A percentile compares a stretch with the other conserved stretches of the same genome.
phyloP scores from a whole-genome alignment of 2,113 vertebrate species.

The Eubucco bourcierii region DNA sequence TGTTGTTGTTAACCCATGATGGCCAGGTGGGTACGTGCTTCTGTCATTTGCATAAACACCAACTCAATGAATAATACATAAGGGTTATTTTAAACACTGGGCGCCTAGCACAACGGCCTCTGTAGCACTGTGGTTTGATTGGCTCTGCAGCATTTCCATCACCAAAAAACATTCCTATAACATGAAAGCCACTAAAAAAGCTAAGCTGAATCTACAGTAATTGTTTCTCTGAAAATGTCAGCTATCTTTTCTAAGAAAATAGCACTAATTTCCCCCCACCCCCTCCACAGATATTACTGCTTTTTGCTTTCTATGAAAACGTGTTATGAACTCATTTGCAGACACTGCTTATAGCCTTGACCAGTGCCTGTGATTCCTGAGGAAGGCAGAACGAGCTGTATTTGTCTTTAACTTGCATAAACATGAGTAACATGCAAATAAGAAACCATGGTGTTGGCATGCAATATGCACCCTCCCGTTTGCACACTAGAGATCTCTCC shows the following conservation, averaged over 20 bases:
- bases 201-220: conserved; percentile 41
- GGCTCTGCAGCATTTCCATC: conserved; percentile 74
- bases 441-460: conserved; percentile 21
- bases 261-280: not conserved
- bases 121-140: conserved; percentile 69
- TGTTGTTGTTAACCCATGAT: conserved; percentile 55
- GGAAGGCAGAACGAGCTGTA: conserved; percentile 59
- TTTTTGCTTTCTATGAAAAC: conserved; percentile 41
- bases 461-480: not conserved
- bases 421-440: conserved; percentile 72
- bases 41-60: conserved; percentile 88
- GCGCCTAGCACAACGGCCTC: conserved; percentile 47
- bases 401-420: conserved; percentile 65
- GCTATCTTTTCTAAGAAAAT: conserved; percentile 58
- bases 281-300: not conserved
- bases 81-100: conserved; percentile 79
- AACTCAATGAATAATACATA: conserved; percentile 91
- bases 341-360: conserved; percentile 25
- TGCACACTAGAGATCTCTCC: not conserved
- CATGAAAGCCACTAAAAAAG: conserved; percentile 62
- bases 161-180: conserved; percentile 73
- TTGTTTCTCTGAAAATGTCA: conserved; percentile 53
- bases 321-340: not conserved
- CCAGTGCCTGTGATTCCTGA: conserved; percentile 30
- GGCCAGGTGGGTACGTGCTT: conserved; percentile 74